phyloP scores from a whole-genome alignment of 2,888 invertebrate genomes.

The Thumatha senex region DNA sequence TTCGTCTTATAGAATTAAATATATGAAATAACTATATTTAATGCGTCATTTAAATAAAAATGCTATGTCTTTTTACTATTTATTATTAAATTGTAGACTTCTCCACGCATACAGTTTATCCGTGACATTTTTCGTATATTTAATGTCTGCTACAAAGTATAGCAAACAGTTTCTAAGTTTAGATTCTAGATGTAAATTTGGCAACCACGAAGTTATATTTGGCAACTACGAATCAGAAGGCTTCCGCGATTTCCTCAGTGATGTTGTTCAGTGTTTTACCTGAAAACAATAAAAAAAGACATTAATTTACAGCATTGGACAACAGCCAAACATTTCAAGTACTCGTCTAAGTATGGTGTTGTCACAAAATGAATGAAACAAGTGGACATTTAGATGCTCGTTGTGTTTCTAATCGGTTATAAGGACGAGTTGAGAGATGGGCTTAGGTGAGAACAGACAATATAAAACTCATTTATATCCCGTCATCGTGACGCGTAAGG shows the following conservation, averaged over 20 bases:
- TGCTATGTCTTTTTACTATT: conserved; percentile 37
- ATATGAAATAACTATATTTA: background rate
- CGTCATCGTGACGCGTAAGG: conserved; percentile 73
- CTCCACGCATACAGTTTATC: conserved; percentile 6
- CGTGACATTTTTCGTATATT: no score
- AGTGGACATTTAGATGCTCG: conserved; percentile 61
- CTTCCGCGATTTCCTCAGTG: conserved; percentile 55
- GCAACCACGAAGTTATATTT: conserved; percentile 28
- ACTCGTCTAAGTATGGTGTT: conserved; percentile 72
- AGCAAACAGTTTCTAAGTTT: conserved; percentile 39
- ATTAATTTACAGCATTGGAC: conserved; percentile 79
- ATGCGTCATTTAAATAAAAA: conserved; percentile 42
- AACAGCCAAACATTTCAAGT: conserved; percentile 77
- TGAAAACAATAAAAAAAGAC: conserved; percentile 76
- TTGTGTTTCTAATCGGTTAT: conserved; percentile 67
- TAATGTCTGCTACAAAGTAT: conserved; percentile 16
- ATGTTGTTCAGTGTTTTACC: conserved; percentile 76
- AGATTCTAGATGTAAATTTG: conserved; percentile 17
- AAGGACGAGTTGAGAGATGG: conserved; percentile 64
- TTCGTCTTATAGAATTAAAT: no score
- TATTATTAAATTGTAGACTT: conserved; percentile 36
- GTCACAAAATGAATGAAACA: conserved; percentile 75
- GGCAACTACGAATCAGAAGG: conserved; percentile 51
- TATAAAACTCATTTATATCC: conserved; percentile 81
- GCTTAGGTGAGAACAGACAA: conserved; percentile 78